phyloP scores from a whole-genome alignment of 2,888 invertebrate species.

The Thereva nobilitata region DNA sequence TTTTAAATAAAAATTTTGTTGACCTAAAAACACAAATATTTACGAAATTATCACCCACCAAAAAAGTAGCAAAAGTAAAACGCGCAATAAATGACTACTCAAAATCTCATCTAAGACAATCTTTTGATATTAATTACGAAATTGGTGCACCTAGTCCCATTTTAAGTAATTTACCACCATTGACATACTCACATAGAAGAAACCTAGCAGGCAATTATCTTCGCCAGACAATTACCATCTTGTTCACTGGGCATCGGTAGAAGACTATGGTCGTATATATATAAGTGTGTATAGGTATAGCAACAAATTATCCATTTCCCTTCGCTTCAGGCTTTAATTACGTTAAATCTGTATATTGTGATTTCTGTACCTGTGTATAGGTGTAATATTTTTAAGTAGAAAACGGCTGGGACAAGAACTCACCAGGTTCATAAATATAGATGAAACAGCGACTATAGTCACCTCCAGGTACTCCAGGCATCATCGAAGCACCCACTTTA shows the following conservation, averaged over 20 bases:
- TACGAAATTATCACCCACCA: too few species aligned
- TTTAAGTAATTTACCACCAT: constrained; percentile 15
- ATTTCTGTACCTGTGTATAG: constrained; percentile 17
- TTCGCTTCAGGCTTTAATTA: background rate
- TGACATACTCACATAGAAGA: constrained; percentile 10
- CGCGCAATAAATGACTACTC: background rate
- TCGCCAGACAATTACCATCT: constrained; percentile 25
- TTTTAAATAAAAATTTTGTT: too few species aligned
- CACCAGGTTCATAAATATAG: constrained; percentile 5
- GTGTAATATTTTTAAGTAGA: background rate
- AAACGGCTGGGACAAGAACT: constrained; percentile 1
- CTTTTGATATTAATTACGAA: constrained; percentile 9
- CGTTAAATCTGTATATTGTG: background rate
- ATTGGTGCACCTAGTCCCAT: constrained; percentile 17
- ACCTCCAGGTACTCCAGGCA: background rate
- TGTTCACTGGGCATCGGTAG: background rate
- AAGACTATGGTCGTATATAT: too few species aligned
- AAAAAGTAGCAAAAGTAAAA: background rate
- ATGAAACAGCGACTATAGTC: background rate
- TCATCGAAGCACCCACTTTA: too few species aligned
- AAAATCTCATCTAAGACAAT: background rate
- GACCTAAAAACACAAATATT: too few species aligned
- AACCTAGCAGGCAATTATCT: constrained; percentile 10
- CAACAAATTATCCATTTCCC: constrained; percentile 31
- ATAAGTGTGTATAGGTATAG: background rate